Evolutionary conservation across 2,797 vertebrate genomes (phyloP).

Genomic region (Enteromius afrohamiltoni): DNA sequence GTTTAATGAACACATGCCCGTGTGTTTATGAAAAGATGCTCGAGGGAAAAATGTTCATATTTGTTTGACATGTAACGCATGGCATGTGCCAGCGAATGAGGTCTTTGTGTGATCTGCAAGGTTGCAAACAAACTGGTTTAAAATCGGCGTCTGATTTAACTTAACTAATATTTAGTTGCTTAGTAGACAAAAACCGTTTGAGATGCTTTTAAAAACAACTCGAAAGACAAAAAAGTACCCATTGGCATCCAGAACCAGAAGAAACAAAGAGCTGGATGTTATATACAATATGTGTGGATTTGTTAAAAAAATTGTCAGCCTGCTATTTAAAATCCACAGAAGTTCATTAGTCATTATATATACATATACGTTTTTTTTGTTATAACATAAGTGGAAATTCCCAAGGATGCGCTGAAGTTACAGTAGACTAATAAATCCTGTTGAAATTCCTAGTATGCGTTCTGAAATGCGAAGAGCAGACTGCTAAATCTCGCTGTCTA

Average conservation of each 20-base stretch:
- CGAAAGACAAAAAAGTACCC: not conserved
- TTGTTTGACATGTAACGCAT: not conserved
- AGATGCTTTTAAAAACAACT: not conserved
- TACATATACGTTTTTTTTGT: not conserved
- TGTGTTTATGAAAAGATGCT: not conserved
- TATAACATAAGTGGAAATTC: not conserved
- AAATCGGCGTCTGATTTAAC: not conserved
- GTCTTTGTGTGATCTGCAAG: slow-evolving; percentile 3
- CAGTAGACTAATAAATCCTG: not conserved
- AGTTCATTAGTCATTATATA: not conserved
- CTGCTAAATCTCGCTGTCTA: slow-evolving; percentile 1
- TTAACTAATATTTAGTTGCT: not conserved
- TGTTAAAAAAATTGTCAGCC: not conserved
- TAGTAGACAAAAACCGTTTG: not conserved
- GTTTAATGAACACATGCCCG: not conserved
- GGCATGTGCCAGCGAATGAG: not conserved
- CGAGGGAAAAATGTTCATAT: not conserved
- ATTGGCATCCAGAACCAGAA: not conserved
- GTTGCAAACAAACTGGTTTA: slow-evolving; percentile 3
- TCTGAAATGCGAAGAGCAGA: not conserved
- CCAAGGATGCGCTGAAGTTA: not conserved
- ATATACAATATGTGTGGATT: not conserved
- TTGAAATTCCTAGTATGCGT: not conserved
- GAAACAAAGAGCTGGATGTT: not conserved
- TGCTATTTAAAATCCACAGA: not conserved